A percentile compares a stretch with the other conserved stretches of the same genome.
These are phyloP conservation scores for Ornithorhynchus anatinus DNA, from an alignment of 2,113 vertebrate species.

Conservation along the genomic window DNA sequence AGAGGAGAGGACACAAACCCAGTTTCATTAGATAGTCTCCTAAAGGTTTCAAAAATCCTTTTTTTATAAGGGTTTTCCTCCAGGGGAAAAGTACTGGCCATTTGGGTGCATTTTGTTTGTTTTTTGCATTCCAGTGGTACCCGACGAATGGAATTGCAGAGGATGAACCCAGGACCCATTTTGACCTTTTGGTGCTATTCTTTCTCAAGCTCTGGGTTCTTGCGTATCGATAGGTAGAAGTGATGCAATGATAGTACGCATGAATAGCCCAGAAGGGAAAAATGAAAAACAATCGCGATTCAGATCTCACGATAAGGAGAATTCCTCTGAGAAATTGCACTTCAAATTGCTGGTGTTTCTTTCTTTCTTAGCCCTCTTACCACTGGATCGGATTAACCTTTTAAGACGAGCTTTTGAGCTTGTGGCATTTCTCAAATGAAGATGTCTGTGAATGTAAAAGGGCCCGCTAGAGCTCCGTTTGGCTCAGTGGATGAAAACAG, in stretches of 20 bases:
- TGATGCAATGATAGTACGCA: no score
- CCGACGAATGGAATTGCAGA: slow-evolving; percentile 20
- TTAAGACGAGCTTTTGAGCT: background rate
- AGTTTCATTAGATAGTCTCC: no score
- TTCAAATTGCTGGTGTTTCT: background rate
- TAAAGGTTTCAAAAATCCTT: slow-evolving; percentile 1
- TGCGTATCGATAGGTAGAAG: no score
- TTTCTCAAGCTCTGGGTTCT: slow-evolving; percentile 10
- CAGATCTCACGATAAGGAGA: background rate
- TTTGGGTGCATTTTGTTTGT: slow-evolving; percentile 15
- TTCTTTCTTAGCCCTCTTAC: background rate
- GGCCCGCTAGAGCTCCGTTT: background rate
- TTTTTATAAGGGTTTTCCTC: background rate
- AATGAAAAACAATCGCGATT: no score
- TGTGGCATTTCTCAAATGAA: slow-evolving; percentile 15
- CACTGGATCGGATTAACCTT: slow-evolving; percentile 7
- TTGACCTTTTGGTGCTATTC: slow-evolving; percentile 31
- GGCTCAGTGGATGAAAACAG: background rate
- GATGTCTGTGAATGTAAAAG: slow-evolving; percentile 13
- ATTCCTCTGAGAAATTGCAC: slow-evolving; percentile 14
- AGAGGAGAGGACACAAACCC: no score
- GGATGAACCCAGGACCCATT: slow-evolving; percentile 18
- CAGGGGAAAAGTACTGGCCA: slow-evolving; percentile 18
- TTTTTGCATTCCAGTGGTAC: slow-evolving; percentile 35
- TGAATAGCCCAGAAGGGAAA: no score